Evolutionary conservation across 2,797 vertebrate species (phyloP), one percentile per base, ranked within the genome.

Genomic region (Sebastes kiyomatsui): DNA sequence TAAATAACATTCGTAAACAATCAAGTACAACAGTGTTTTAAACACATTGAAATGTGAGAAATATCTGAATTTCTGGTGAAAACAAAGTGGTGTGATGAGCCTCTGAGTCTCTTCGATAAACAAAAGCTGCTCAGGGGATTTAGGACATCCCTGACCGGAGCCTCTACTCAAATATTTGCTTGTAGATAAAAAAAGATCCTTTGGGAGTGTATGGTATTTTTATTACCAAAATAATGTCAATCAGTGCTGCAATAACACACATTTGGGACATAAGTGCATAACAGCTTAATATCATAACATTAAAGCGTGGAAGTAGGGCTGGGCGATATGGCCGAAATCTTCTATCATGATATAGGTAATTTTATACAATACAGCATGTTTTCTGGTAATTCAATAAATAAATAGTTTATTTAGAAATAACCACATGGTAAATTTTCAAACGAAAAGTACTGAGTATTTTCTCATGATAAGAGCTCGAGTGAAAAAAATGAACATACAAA

Each of bases 1-100:
- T 80, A 79, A 85, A 77, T 70, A 83, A 74, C 38, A 61, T 77
- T 49, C 20, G 79, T 69, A 75, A 85, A 80, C 67, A 77, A 61
- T 75, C 59, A 84, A 70, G 77, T 68, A 73, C 69, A 88, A 64
- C 74, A 71, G 14, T 23, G 11, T 46, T 72, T 79, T 8, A 72
- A 38, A 75, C 18, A 72, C 27, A 52, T n/a, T 42, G 56, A 77
- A 72, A 77, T 59, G 49, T 18, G 59, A 33, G 27, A 71, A 74
- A 75, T 69, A 49, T 67, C 33, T 67, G n/a, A 80, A 87, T 62
- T 77, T 28, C 23, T 69, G 60, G 27, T 86, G 77, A 84, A 81
- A 79, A 62, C 79, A 84, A 89, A 84, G 23, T 42, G 68, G 22
- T 64, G 54, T 61, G 49, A 84, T 79, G 66, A 81, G 55, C 30